Evolutionary conservation across 2,888 invertebrate genomes (phyloP), one percentile per base, ranked within the genome.

Genomic region (Steinernema scapterisci): DNA sequence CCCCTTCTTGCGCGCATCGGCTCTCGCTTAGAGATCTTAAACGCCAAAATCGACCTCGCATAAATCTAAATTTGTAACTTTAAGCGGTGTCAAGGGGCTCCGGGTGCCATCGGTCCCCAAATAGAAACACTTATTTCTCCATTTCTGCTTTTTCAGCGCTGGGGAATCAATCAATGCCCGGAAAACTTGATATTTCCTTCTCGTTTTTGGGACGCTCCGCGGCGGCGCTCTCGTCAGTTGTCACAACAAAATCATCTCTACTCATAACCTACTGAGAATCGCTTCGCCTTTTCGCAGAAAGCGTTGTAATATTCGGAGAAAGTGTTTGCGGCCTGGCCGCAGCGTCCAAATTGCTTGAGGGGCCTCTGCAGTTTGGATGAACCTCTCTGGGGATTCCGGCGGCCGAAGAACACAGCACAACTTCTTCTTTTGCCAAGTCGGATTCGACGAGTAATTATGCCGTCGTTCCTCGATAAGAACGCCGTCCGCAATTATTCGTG

Each of bases 281-380:
- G 31, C 6, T 31, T 31, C 27, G 16, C 6, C 63, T 25, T 27
- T 25, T 25, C 63, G 63, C 63, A 31, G 23, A 25, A 31, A 13
- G 38, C 63, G 63, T 63, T 63, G 63, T 63, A 63, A 63, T 63
- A 63, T 63, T 63, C 63, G 63, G 27, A 63, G 63, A 63, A 63
- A 27, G 63, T 63, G 63, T 63, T 63, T 63, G 63, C 63, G 63
- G 38, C 63, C 21, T 19, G 9, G 48, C 38, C 38, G 38, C 38
- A 9, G n/a, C 19, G 11, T 27, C 63, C 63, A 63, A 63, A 63
- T 63, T 63, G 63, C 63, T 63, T 63, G 63, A 63, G 38, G 63
- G 38, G 31, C 63, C 16, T 16, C 27, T 63, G 63, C 63, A 38
- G 48, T 48, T 48, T 16, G 19, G 48, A 16, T n/a, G 48, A 63